These are phyloP conservation scores for Oncorhynchus clarkii DNA, from an alignment of 2,113 vertebrate species.

Conservation along the genomic window DNA sequence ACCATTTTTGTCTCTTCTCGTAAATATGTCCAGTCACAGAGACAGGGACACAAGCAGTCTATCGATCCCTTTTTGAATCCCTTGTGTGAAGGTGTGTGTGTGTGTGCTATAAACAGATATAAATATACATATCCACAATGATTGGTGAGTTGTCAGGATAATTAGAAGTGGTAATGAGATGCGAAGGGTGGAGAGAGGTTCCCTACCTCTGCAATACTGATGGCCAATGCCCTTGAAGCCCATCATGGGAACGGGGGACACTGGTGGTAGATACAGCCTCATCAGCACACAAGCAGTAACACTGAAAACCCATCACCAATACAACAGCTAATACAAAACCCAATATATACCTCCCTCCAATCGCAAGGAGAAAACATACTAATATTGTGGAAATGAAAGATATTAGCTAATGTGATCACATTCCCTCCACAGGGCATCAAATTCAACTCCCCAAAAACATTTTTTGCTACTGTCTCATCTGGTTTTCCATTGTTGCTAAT, in stretches of 20 bases:
- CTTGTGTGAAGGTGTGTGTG: constrained; percentile 35
- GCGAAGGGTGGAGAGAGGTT: constrained; percentile 51
- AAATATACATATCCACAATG: constrained; percentile 29
- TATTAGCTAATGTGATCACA: not conserved
- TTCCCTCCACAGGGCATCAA: not conserved
- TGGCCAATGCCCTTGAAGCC: constrained; percentile 63
- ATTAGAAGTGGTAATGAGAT: constrained; percentile 68
- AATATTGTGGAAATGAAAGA: no score
- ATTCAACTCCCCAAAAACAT: not conserved
- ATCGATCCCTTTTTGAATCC: constrained; percentile 49
- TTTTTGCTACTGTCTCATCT: not conserved
- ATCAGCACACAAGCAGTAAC: constrained; percentile 33
- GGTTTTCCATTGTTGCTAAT: not conserved
- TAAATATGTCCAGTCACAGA: constrained; percentile 26
- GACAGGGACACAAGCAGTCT: constrained; percentile 50
- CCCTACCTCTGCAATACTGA: constrained; percentile 52
- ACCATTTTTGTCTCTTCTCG: constrained; percentile 43
- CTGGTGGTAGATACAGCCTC: constrained; percentile 27
- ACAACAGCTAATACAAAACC: not conserved
- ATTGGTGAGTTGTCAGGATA: constrained; percentile 59
- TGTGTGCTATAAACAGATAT: constrained; percentile 35
- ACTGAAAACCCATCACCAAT: constrained; percentile 6
- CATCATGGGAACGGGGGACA: constrained; percentile 40
- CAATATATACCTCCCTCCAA: no score
- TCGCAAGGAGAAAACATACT: no score